Conservation (phyloP, 1,140 invertebrate genomes). For the Sipha flava region DNA sequence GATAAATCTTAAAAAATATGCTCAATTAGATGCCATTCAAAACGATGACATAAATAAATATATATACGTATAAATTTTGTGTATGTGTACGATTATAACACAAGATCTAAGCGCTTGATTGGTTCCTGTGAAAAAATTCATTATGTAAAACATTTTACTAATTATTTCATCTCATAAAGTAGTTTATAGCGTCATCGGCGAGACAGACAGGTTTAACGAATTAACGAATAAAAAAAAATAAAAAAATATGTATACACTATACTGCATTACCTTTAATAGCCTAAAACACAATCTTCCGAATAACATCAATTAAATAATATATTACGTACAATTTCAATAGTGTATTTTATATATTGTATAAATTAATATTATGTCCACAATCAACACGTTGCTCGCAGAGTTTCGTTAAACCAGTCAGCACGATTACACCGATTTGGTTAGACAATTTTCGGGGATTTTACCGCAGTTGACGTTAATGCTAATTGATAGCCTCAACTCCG, state of each 20-base stretch:
- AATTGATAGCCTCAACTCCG: slow-evolving; percentile 11
- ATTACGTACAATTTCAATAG: not conserved
- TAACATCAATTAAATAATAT: not conserved
- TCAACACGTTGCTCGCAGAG: not conserved
- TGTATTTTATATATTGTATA: not conserved
- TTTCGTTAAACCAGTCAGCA: not conserved
- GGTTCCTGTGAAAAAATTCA: not conserved
- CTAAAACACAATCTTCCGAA: not conserved
- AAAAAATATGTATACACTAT: not conserved
- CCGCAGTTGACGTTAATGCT: slow-evolving; percentile 26
- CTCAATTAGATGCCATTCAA: not conserved
- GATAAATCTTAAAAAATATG: slow-evolving; percentile 1
- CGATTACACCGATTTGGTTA: slow-evolving; percentile 9
- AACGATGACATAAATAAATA: not conserved
- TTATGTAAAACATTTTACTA: not conserved
- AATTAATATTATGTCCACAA: not conserved
- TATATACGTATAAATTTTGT: no score
- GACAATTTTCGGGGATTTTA: slow-evolving; percentile 16
- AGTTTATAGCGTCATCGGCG: not conserved
- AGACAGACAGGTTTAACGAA: not conserved
- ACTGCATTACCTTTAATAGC: not conserved
- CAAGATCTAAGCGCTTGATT: not conserved
- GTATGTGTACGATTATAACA: not conserved
- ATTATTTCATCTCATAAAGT: not conserved
- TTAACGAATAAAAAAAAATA: not conserved